Conservation (phyloP, 2,888 invertebrate species). For the Conus canariensis region DNA sequence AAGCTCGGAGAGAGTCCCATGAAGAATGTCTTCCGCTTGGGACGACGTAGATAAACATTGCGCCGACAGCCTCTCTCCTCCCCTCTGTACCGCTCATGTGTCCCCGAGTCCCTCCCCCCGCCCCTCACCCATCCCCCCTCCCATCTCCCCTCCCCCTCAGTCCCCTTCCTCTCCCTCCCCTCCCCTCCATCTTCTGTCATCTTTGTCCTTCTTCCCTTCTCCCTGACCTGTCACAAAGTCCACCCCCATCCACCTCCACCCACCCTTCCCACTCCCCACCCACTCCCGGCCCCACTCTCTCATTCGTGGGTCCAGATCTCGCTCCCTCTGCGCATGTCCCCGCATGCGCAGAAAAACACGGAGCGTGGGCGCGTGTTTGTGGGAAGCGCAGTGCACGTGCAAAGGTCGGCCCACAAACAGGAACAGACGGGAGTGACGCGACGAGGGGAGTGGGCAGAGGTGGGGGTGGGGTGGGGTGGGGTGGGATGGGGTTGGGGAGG, state of each 20-base stretch:
- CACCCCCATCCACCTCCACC: not conserved
- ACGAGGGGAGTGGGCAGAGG: not conserved
- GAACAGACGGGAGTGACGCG: not conserved
- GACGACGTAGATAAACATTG: conserved; percentile 27
- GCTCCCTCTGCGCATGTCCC: conserved; percentile 17
- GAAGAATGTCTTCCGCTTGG: conserved; percentile 8
- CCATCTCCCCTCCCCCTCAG: not conserved
- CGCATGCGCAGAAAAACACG: conserved; percentile 26
- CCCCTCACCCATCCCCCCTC: not conserved
- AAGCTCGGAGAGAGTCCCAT: not conserved
- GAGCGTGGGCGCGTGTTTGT: conserved; percentile 18
- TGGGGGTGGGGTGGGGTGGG: not conserved
- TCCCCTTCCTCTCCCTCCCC: not conserved
- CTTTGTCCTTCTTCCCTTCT: not conserved
- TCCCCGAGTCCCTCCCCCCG: not conserved
- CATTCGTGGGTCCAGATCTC: not conserved
- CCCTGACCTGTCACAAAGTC: not conserved
- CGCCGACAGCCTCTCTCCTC: conserved; percentile 12
- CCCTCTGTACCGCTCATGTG: not conserved
- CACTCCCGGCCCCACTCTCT: not conserved
- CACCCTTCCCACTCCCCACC: not conserved
- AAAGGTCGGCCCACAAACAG: conserved; percentile 9
- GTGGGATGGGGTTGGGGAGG: not conserved
- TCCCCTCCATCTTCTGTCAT: not conserved
- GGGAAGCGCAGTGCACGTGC: conserved; percentile 14